Evolutionary conservation across 2,888 invertebrate species (phyloP), one percentile per base, ranked within the genome.

Genomic region (Julus scanicus): DNA sequence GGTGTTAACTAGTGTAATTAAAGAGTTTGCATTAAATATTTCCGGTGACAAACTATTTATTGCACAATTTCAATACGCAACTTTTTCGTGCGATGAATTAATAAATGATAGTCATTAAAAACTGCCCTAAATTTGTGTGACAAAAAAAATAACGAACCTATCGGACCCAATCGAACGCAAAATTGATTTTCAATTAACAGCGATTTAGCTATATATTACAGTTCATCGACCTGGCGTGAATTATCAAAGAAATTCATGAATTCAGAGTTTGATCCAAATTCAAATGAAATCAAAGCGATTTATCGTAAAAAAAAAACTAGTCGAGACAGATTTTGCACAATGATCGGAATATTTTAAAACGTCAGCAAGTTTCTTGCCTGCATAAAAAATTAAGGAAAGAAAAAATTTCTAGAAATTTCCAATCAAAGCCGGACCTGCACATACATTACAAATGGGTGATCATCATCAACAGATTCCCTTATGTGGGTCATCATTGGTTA

Each of bases 241-340:
- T 71, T 71, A 71, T 71, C 71, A 71, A 71, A 71, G 20, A 20
- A 71, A 71, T 71, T 71, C 71, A 71, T 71, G 71, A 71, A 71
- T 71, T 71, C 71, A n/a, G 29, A 71, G 20, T 71, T 71, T 71
- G 71, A n/a, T 29, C 71, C 71, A 71, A 71, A 71, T 71, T 71
- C 71, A 71, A 71, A 71, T 71, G 71, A 71, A 71, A 71, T 71
- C 20, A 71, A 71, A 29, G 71, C 71, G 20, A n/a, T 71, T 71
- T 71, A 29, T 71, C 9, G 29, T n/a, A n/a, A n/a, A n/a, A 2
- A 29, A 71, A 53, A 71, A 71, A 71, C 71, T 20, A 29, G 71
- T 71, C 71, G 71, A n/a, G 71, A 71, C 71, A 71, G 71, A 63
- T 57, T 57, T 49, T 15, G 57, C 63, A 71, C 71, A 71, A 29